These are phyloP conservation scores for Sitobion miscanthi DNA, from an alignment of 1,140 invertebrate genomes.

Conservation along the genomic window DNA sequence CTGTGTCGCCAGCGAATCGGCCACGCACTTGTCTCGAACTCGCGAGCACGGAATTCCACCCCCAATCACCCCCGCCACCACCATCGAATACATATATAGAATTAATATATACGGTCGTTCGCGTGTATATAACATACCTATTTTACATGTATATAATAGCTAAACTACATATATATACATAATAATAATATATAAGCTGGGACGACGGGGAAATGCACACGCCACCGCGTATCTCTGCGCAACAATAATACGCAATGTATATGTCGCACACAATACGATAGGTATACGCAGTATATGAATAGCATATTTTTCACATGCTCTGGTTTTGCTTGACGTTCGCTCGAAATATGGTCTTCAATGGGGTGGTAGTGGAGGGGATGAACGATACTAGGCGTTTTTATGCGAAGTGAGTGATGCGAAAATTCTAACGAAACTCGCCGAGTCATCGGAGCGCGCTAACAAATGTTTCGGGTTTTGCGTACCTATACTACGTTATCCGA, in stretches of 20 bases:
- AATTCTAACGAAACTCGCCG: background rate
- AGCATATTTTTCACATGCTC: background rate
- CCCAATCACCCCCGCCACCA: no score
- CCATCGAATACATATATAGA: background rate
- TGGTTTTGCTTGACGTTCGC: background rate
- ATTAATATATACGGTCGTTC: background rate
- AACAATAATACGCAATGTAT: background rate
- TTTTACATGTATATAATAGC: background rate
- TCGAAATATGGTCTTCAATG: background rate
- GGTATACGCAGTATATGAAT: background rate
- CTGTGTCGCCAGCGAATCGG: background rate
- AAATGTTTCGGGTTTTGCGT: background rate
- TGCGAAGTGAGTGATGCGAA: background rate
- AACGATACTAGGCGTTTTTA: background rate
- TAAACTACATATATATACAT: background rate
- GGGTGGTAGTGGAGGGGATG: background rate
- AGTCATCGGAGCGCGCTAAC: background rate
- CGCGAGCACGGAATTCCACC: background rate
- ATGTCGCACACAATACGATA: background rate
- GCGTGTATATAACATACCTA: background rate
- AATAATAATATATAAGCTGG: background rate
- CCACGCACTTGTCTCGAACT: slow-evolving; percentile 1
- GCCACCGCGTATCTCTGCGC: background rate
- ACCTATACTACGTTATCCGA: background rate
- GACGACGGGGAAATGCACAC: background rate